Percentiles rank a stretch among this genome's conserved stretches.
phyloP scores from a whole-genome alignment of 2,113 vertebrate species.

The human region GRCh38 chr7:86977501-86978000 shows the following conservation, averaged over 20 bases:
- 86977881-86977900: background rate
- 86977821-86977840: conserved; percentile 28
- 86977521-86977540: too few species aligned
- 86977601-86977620: background rate
- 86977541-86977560: background rate
- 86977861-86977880: conserved; percentile 14
- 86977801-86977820: background rate
- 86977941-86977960: background rate
- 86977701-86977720: conserved; percentile 13
- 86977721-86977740: background rate
- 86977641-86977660: background rate
- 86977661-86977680: background rate
- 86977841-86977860: background rate
- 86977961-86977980: background rate
- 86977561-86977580: background rate
- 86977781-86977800: conserved; percentile 2
- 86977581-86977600: conserved; percentile 19
- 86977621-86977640: background rate
- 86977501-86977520: background rate
- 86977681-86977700: conserved; percentile 17
- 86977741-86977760: conserved; percentile 13
- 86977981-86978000: background rate
- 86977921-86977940: background rate
- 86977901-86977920: conserved; percentile 41
- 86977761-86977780: background rate